Evolutionary conservation across 2,888 invertebrate genomes (phyloP), one percentile per base, ranked within the genome.

Genomic region (Tinea trinotella): DNA sequence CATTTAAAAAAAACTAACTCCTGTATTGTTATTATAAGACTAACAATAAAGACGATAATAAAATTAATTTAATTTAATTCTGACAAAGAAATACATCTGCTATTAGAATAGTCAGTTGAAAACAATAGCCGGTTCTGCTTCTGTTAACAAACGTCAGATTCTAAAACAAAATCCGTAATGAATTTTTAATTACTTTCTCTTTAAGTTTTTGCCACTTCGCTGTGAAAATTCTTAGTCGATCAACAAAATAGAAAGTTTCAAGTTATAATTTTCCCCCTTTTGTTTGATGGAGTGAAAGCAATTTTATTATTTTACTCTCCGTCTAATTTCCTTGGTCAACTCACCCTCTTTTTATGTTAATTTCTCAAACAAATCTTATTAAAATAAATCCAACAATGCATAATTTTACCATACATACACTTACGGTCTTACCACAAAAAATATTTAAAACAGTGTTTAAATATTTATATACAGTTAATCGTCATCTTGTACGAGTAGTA

Each of bases 101-200:
- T n/a, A n/a, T n/a, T 30, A 12, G 13, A 40, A 40, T 12, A 40
- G 40, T 3, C 13, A 9, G 4, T 24, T 24, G 10, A 35, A 40
- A 40, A 40, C 12, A 12, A 40, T 15, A 4, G 40, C 13, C 40
- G 4, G 24, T 13, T 40, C 40, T 12, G 40, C 40, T 40, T 12
- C 13, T 40, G 40, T 40, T 12, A 40, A 40, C 40, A 40, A 40
- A 40, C 40, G 40, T 40, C 13, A 40, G 40, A 40, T 40, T 40
- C 40, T 13, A 40, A 24, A 46, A 46, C 46, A 17, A 19, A 50
- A 24, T 50, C 18, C 24, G 12, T 50, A 50, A 50, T 50, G 50
- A 50, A 50, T 50, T 50, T 24, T 50, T 50, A 50, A 50, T 50
- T 50, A 50, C 50, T 50, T 50, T 24, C 10, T 24, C 22, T 3